Evolutionary conservation across 30 jellyfish, hydroid and myxozoan species (phyloP).

Genomic region (Chironex yamaguchii): DNA sequence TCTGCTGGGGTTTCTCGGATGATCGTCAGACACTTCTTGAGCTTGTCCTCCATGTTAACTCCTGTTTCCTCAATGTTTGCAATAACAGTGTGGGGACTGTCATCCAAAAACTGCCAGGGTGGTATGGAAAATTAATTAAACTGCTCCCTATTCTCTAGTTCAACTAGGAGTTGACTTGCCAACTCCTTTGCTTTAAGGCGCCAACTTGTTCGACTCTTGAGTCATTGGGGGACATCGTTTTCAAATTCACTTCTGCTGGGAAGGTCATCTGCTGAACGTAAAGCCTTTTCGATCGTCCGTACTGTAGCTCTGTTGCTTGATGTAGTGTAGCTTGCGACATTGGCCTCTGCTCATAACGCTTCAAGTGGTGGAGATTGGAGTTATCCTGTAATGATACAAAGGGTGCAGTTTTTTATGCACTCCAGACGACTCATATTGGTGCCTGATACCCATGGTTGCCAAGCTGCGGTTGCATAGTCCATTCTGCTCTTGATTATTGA

Average conservation of each 20-base stretch:
- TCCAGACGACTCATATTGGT: not conserved
- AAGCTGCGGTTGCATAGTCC: conserved; percentile 17
- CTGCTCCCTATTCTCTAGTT: not conserved
- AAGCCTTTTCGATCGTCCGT: conserved; percentile 9
- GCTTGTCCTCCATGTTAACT: not conserved
- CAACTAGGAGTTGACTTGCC: not conserved
- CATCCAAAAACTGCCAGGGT: conserved; percentile 8
- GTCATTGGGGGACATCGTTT: not conserved
- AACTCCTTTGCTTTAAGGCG: too few species aligned
- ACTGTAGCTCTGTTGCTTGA: not conserved
- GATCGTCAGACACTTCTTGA: not conserved
- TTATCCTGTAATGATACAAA: conserved; percentile 5
- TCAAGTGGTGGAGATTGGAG: conserved; percentile 7
- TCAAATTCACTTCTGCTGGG: not conserved
- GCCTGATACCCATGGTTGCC: conserved; percentile 6
- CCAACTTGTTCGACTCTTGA: conserved; percentile 4
- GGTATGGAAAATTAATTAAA: not conserved
- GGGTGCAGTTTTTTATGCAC: not conserved
- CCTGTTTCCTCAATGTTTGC: not conserved
- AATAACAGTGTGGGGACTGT: not conserved
- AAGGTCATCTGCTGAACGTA: conserved; percentile 10
- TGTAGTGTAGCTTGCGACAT: not conserved
- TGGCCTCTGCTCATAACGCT: not conserved
- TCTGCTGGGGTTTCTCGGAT: not conserved
- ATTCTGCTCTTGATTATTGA: not conserved